Percentiles rank a stretch among this genome's conserved stretches.
These are phyloP conservation scores for Philopedon plagiatum DNA, from an alignment of 2,888 invertebrate species.

Conservation along the genomic window DNA sequence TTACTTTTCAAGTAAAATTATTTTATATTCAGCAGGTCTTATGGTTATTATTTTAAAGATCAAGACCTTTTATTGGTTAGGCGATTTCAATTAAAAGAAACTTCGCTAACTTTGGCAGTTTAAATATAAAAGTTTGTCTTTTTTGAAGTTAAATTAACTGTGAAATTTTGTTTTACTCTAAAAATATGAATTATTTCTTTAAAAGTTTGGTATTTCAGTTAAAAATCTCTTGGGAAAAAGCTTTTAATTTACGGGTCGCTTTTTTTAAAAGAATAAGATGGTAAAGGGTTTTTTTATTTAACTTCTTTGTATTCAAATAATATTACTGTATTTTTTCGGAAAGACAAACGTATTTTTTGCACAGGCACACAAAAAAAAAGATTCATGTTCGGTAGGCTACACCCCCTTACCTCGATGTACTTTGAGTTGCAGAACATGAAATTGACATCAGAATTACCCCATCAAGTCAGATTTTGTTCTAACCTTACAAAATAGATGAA, in stretches of 20 bases:
- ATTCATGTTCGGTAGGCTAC: too few relatives aligned
- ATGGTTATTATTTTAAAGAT: not conserved
- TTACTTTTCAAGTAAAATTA: too few relatives aligned
- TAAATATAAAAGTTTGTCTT: constrained; percentile 17
- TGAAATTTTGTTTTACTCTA: constrained; percentile 6
- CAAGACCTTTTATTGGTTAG: constrained; percentile 19
- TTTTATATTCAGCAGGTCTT: not conserved
- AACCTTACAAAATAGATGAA: too few relatives aligned
- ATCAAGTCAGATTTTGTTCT: too few relatives aligned
- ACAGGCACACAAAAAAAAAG: too few relatives aligned
- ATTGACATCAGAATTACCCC: too few relatives aligned
- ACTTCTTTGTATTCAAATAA: too few relatives aligned
- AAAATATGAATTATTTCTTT: not conserved
- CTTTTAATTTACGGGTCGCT: not conserved
- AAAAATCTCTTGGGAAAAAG: not conserved
- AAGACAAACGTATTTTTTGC: too few relatives aligned
- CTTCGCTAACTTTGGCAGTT: constrained; percentile 14
- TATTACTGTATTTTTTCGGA: too few relatives aligned
- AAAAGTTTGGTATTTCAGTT: not conserved
- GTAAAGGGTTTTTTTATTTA: not conserved
- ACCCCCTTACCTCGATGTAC: too few relatives aligned
- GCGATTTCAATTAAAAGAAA: constrained; percentile 29
- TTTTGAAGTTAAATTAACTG: constrained; percentile 7
- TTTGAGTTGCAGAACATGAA: too few relatives aligned
- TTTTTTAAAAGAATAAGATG: not conserved